Base-by-base conservation (phyloP, 2,113 vertebrate genomes). In the Coptodon bakossiorum region DNA sequence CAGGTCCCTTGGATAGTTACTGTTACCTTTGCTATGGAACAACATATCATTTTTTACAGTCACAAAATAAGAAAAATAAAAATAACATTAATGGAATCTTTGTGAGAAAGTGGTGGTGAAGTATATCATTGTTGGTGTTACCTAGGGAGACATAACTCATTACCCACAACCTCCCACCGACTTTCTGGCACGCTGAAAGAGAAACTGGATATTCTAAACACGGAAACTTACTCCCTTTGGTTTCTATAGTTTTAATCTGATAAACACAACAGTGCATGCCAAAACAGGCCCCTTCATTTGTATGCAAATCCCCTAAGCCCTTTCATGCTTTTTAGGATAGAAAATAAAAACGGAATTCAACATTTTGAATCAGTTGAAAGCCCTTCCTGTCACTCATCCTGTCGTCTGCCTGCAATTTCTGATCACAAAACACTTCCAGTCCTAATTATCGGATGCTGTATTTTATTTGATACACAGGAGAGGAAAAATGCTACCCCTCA, bases 241-340 rank as follows among this genome's bases (percentile, higher is more conserved):
- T 94, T 95, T 89, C 92, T 90, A 84, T 87, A 90, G 88, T 90
- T 92, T 93, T 92, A 87, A 94, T 94, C 86, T 88, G 91, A 94
- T 94, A 88, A 93, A 96, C 89, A 93, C 80, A 91, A 84, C 48
- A 82, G 54, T 57, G 79, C 93, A 86, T 82, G 93, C 88, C 89
- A 90, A 91, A 87, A 90, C 95, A 90, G 90, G 93, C 89, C 86
- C 66, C 88, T 90, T 93, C 82, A 88, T 96, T 94, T 92, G 71
- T 85, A 95, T 94, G 88, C 86, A 94, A 94, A 94, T 94, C 89
- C 86, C 85, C 76, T 16, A 53, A 91, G 57, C 14, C 79, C 68
- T 83, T 79, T 54, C 56, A 83, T 91, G 82, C 80, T 82, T 91
- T 85, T 86, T 73, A 36, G 57, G 53, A 36, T 71, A 63, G 79